Percentiles rank a stretch among this genome's conserved stretches.
Evolutionary conservation across 2,888 invertebrate genomes (phyloP).

Genomic region (Imbricaverruca yamaguchii): DNA sequence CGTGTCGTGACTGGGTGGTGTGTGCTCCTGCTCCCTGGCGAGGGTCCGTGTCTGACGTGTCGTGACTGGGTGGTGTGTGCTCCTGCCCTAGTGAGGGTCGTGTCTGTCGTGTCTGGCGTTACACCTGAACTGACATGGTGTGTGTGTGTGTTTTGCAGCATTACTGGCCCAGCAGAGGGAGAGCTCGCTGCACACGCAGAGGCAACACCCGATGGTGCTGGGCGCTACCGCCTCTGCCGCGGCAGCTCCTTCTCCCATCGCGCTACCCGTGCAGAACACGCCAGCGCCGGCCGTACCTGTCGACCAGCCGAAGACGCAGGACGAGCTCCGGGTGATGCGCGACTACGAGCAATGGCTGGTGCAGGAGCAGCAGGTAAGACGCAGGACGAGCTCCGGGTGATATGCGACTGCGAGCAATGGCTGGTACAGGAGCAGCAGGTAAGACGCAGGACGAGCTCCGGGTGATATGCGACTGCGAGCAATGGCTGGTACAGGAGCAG

Average conservation of each 20-base stretch:
- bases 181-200: neutral
- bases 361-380: constrained; percentile 37
- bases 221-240: neutral
- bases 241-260: constrained; percentile 24
- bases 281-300: constrained; percentile 67
- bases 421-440: no score
- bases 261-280: constrained; percentile 40
- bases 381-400: constrained; percentile 63
- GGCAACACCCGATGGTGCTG: neutral
- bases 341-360: constrained; percentile 24
- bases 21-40: no score
- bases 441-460: constrained; percentile 65
- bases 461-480: constrained; percentile 37
- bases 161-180: neutral
- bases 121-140: neutral
- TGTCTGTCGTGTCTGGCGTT: neutral
- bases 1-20: no score
- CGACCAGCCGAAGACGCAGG: constrained; percentile 62
- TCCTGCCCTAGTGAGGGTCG: neutral
- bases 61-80: no score
- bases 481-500: constrained; percentile 24
- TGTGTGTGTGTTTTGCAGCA: neutral
- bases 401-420: constrained; percentile 22
- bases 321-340: constrained; percentile 56
- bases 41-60: no score